A percentile compares a stretch with the other conserved stretches of the same genome.
These are phyloP conservation scores for Muraenolepis orangiensis DNA, from an alignment of 2,797 vertebrate genomes.

Conservation along the genomic window DNA sequence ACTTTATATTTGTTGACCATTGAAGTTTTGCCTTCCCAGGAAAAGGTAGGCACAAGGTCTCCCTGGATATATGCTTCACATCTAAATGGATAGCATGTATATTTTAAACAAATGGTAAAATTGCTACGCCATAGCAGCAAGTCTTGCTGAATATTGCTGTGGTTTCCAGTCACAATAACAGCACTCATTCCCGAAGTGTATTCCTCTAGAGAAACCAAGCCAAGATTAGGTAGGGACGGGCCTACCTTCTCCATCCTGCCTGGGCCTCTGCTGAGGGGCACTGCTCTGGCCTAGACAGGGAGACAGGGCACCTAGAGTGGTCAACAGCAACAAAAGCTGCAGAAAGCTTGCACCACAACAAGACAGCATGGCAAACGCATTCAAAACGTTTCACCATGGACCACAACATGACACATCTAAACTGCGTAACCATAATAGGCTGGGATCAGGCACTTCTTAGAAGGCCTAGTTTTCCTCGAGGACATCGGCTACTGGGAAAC, in stretches of 20 bases:
- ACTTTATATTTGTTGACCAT: background rate
- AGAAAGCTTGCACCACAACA: constrained; percentile 9
- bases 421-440: constrained; percentile 1
- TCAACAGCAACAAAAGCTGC: constrained; percentile 37
- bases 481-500: background rate
- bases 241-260: constrained; percentile 58
- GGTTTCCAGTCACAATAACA: background rate
- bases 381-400: background rate
- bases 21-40: background rate
- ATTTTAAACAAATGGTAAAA: background rate
- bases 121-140: background rate
- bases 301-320: constrained; percentile 53
- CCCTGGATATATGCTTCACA: too few species aligned
- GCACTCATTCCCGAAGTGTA: constrained; percentile 5
- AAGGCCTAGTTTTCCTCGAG: background rate
- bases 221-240: constrained; percentile 29
- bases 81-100: background rate
- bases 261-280: constrained; percentile 44
- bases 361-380: constrained; percentile 4
- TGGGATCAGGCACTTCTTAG: background rate
- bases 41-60: background rate
- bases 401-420: background rate
- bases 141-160: constrained; percentile 3
- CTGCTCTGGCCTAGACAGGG: constrained; percentile 53
- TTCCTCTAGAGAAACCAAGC: constrained; percentile 23